Base-by-base conservation (phyloP, 2,113 vertebrate species). In the Recurvirostra avosetta region DNA sequence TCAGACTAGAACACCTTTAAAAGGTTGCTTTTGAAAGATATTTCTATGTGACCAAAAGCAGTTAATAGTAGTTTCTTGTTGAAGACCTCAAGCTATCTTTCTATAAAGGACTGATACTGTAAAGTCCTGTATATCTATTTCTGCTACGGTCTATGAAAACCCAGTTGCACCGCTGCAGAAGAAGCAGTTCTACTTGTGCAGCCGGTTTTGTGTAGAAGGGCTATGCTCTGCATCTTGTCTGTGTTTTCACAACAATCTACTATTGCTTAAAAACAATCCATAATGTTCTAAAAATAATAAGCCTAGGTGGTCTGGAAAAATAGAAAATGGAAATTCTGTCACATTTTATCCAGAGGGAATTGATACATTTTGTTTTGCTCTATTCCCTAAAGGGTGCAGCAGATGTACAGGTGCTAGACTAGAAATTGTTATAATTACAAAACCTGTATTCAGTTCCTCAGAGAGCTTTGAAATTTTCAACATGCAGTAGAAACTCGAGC, bases 381-480 rank as follows among this genome's bases (percentile, higher is more conserved):
- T 71, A 5, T 94, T 97, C 95, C 96, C 96, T 43, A 95, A 88
- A 91, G 95, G 81, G 36, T 58, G 83, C 29, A 96, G 85, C 89
- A 97, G 95, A 97, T 94, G 92, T 97, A 95, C 96, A 96, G 97
- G 96, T 97, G 95, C 78, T 50, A 90, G 86, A 81, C 65, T 97
- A 96, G 96, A 96, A 97, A 97, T 93, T 92, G 93, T 97, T 97
- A 93, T 96, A 96, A 97, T 97, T 98, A 95, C 82, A 97, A 95
- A 97, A 95, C 80, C 95, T 92, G 88, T 55, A 97, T 95, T 97
- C 92, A 87, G 58, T 82, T 95, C 95, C 97, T 96, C 15, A 0
- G 97, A 98, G 94, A 96, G 93, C 93, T 97, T 96, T 96, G 92
- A 93, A 96, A 98, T 96, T 96, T 96, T 95, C 92, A 93, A 83